Base-by-base conservation (phyloP, 2,797 vertebrate species). In the Macroramphosus scolopax region DNA sequence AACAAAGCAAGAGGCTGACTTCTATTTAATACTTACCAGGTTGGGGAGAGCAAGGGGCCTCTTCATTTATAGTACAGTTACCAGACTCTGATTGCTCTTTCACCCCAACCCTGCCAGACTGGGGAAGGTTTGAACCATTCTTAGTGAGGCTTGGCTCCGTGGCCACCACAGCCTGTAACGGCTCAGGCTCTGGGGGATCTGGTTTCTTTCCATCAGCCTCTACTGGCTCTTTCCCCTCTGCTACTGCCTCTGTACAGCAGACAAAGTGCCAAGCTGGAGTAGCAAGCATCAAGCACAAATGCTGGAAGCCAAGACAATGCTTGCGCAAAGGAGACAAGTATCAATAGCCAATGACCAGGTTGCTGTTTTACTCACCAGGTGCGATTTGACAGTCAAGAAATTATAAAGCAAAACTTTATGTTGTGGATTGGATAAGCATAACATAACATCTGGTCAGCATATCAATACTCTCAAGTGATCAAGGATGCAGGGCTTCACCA, bases 211-310 rank as follows among this genome's bases (percentile, higher is more conserved):
- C 84, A 77, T 84, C 83, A 80, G 82, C 75, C 78, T 86, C 83
- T 82, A 84, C 42, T 51, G 83, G 75, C 50, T 80, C 82, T 74
- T 83, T 75, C 53, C 41, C 68, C 64, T 81, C 81, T 62, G 72
- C 77, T 88, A 77, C 82, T 39, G 85, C 67, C 67, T 91, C 90
- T 90, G 90, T 86, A 84, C 46, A 87, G 84, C 82, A 90, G 76
- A 91, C 81, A 91, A 82, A 89, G 77, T 51, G 78, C 83, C 75
- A 76, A 50, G 85, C 88, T 89, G 71, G 75, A 89, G 87, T 88
- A 85, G 88, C 87, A 84, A 84, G 85, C 84, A 72, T 77, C 25
- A 13, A 69, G 76, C 82, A 83, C 63, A 67, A 63, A 55, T 58
- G 69, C 48, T 3, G 45, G 63, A 53, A 76, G 78, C 73, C 82